These are phyloP conservation scores for Odontocolon sp. DNA, from an alignment of 2,888 invertebrate species.

Conservation along the genomic window DNA sequence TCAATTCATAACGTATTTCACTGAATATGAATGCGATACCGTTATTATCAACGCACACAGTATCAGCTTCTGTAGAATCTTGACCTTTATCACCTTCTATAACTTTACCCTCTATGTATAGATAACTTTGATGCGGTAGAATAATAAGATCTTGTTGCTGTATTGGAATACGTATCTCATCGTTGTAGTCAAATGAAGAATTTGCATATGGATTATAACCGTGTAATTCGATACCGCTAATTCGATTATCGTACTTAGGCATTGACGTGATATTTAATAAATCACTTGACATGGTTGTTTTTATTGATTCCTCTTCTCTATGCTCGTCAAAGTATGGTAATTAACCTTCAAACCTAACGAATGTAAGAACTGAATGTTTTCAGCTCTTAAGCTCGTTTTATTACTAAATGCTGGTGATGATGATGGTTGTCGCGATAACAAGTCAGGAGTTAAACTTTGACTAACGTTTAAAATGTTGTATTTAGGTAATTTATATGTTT, in stretches of 20 bases:
- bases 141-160: not conserved
- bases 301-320: not conserved
- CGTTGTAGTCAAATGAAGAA: not conserved
- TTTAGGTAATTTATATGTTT: too few relatives aligned
- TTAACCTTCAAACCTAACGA: conserved; percentile 48
- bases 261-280: not conserved
- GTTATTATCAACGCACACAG: not conserved
- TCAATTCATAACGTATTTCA: not conserved
- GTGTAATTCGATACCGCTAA: not conserved
- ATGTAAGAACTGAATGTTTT: conserved; percentile 40
- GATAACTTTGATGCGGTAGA: not conserved
- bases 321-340: not conserved
- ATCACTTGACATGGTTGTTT: not conserved
- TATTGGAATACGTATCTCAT: not conserved
- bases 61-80: not conserved
- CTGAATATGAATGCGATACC: not conserved
- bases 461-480: too few relatives aligned
- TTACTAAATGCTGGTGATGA: too few relatives aligned
- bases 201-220: not conserved
- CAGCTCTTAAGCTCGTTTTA: too few relatives aligned
- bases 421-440: not conserved
- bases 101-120: not conserved
- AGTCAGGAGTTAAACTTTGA: conserved; percentile 18
- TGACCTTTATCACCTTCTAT: not conserved
- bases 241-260: not conserved